Percentiles rank a stretch among this genome's conserved stretches.
phyloP scores from a whole-genome alignment of 2,113 vertebrate species.

The Proteles cristata region DNA sequence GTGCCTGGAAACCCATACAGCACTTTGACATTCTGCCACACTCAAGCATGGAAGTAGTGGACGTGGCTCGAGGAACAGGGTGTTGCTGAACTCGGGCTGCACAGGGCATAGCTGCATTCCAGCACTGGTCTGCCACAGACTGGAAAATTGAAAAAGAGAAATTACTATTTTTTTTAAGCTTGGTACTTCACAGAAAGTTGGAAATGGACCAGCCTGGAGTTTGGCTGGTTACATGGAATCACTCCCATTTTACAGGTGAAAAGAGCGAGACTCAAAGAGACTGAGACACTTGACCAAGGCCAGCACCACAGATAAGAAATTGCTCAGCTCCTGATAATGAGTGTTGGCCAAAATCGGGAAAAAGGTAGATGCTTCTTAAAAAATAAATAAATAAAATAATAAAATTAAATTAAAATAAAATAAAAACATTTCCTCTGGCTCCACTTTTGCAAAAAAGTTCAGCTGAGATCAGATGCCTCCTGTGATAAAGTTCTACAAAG shows the following conservation, averaged over 20 bases:
- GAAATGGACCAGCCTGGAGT: background rate
- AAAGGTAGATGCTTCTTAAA: background rate
- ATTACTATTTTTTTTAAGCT: background rate
- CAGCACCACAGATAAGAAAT: background rate
- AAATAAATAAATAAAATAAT: background rate
- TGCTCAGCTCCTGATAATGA: background rate
- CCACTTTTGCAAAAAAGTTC: background rate
- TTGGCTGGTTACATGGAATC: background rate
- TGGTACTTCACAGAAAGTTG: background rate
- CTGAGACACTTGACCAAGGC: slow-evolving; percentile 22
- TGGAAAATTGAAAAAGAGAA: background rate
- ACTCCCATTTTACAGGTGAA: slow-evolving; percentile 31
- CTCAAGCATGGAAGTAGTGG: background rate
- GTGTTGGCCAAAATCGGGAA: background rate
- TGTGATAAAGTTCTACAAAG: background rate
- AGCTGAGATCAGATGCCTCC: background rate
- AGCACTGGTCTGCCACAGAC: background rate
- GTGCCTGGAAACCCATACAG: background rate
- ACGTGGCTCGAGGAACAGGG: background rate
- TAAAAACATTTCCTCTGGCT: background rate
- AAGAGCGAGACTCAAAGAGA: slow-evolving; percentile 29
- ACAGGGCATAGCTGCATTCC: background rate
- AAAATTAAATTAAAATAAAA: background rate
- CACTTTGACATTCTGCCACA: background rate
- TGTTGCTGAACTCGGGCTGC: background rate